Evolutionary conservation across 2,113 vertebrate species (phyloP).

Genomic region (Xenus cinereus): DNA sequence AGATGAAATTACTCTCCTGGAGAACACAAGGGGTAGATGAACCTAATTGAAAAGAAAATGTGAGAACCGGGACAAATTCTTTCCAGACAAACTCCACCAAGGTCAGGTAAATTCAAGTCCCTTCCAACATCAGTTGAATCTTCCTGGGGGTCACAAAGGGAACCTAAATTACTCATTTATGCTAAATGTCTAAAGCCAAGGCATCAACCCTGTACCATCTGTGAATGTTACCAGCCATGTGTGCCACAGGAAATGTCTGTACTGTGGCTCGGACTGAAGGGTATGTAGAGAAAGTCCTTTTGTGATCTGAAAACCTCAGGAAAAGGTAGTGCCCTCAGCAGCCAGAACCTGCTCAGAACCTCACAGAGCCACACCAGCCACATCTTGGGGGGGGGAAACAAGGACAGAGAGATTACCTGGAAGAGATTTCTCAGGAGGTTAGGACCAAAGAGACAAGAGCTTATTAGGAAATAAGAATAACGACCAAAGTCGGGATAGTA

Average conservation of each 20-base stretch:
- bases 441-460: not conserved
- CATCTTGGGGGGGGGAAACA: not conserved
- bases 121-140: not conserved
- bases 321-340: not conserved
- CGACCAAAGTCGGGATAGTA: not conserved
- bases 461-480: not conserved
- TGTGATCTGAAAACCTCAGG: not conserved
- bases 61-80: not conserved
- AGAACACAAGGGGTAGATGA: not conserved
- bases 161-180: not conserved
- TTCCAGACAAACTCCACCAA: not conserved
- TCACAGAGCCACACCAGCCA: not conserved
- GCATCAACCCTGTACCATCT: not conserved
- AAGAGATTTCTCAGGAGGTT: not conserved
- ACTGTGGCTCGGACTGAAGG: not conserved
- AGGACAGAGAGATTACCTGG: not conserved
- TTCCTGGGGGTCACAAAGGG: not conserved
- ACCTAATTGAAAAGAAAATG: not conserved
- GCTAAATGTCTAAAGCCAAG: slow-evolving; percentile 7
- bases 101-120: not conserved
- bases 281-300: not conserved
- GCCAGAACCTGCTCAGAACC: not conserved
- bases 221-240: not conserved
- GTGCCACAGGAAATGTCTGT: not conserved
- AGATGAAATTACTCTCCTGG: not conserved